These are phyloP conservation scores for Lycaena phlaeas DNA, from an alignment of 2,888 invertebrate genomes.

Conservation along the genomic window DNA sequence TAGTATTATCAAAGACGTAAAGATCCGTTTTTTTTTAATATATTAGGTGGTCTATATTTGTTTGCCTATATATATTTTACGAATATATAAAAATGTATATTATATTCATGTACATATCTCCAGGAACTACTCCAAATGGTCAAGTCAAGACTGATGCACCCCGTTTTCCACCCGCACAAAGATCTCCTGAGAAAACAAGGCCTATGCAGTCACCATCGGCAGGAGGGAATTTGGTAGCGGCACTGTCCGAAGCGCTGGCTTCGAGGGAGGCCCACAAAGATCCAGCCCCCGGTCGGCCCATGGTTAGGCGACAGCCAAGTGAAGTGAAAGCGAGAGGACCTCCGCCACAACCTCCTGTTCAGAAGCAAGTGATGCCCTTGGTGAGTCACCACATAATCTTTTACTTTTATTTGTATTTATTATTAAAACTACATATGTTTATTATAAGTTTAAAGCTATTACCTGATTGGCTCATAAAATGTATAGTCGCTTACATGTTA, in stretches of 20 bases:
- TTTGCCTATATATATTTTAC: too few relatives aligned
- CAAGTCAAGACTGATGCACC: constrained; percentile 52
- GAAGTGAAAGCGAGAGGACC: constrained; percentile 76
- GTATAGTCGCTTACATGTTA: too few relatives aligned
- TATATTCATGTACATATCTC: too few relatives aligned
- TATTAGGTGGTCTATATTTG: too few relatives aligned
- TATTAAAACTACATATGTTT: too few relatives aligned
- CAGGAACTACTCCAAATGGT: constrained; percentile 53
- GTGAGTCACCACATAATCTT: too few relatives aligned
- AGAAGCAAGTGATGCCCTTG: constrained; percentile 77
- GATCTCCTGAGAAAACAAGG: constrained; percentile 43
- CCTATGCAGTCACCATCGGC: constrained; percentile 28
- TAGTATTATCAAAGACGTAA: too few relatives aligned
- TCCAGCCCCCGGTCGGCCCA: constrained; percentile 33
- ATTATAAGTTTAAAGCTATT: too few relatives aligned
- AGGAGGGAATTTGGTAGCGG: constrained; percentile 44
- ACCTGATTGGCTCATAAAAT: too few relatives aligned
- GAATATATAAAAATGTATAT: too few relatives aligned
- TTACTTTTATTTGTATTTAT: too few relatives aligned
- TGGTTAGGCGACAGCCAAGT: constrained; percentile 51
- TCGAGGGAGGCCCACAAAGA: constrained; percentile 39
- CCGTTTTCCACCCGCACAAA: constrained; percentile 41
- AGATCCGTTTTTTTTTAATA: too few relatives aligned
- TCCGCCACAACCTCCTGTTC: constrained; percentile 86
- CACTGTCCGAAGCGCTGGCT: constrained; percentile 48